Evolutionary conservation across 2,797 vertebrate species (phyloP).

Genomic region (Aulostomus chinensis): DNA sequence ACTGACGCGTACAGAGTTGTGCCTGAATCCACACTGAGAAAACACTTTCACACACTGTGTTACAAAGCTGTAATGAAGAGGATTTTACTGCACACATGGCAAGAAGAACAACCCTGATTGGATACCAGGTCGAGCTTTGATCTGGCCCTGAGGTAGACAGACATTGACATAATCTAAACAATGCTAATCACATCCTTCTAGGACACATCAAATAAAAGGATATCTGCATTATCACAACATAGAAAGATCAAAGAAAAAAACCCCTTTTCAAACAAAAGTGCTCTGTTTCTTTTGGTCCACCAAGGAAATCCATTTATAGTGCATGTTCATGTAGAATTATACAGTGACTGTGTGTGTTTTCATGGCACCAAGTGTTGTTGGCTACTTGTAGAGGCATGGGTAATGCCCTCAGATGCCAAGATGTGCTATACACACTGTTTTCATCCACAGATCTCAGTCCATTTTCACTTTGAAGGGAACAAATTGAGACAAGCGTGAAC

Average conservation of each 20-base stretch:
- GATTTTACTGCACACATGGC: slow-evolving; percentile 82
- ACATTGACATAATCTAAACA: slow-evolving; percentile 92
- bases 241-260: slow-evolving; percentile 80
- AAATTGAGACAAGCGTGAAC: slow-evolving; percentile 45
- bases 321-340: slow-evolving; percentile 84
- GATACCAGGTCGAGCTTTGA: slow-evolving; percentile 93
- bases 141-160: slow-evolving; percentile 99
- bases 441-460: slow-evolving; percentile 61
- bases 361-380: slow-evolving; percentile 82
- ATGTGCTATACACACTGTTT: slow-evolving; percentile 60
- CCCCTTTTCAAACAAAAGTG: slow-evolving; percentile 81
- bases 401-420: slow-evolving; percentile 59
- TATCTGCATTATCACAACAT: slow-evolving; percentile 84
- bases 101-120: slow-evolving; percentile 86
- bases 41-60: slow-evolving; percentile 81
- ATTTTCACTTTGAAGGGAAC: slow-evolving; percentile 65
- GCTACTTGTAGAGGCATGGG: slow-evolving; percentile 67
- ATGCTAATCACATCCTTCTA: slow-evolving; percentile 79
- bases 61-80: slow-evolving; percentile 84
- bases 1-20: slow-evolving; percentile 94
- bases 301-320: slow-evolving; percentile 91
- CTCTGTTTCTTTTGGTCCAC: slow-evolving; percentile 88
- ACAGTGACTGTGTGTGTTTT: slow-evolving; percentile 76
- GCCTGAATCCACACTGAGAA: slow-evolving; percentile 90
- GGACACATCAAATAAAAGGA: slow-evolving; percentile 81